Evolutionary conservation across 37 sponge, comb jelly and placozoan species (phyloP).

Genomic region (Ianthella basta): DNA sequence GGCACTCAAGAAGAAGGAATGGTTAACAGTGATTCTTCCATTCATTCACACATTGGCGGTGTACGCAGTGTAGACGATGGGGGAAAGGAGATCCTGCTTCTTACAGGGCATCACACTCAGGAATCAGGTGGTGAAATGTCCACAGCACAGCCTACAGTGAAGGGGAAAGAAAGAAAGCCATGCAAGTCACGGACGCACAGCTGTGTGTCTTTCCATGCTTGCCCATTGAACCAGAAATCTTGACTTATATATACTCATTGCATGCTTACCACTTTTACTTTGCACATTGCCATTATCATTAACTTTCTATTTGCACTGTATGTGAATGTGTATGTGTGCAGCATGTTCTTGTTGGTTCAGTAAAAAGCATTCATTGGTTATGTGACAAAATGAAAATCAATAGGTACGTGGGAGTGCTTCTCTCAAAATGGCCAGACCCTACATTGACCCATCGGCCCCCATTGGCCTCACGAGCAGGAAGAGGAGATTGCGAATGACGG

Average conservation of each 20-base stretch:
- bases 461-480: no score
- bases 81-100: not conserved
- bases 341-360: no score
- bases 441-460: no score
- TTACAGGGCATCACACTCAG: not conserved
- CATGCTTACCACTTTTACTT: no score
- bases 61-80: not conserved
- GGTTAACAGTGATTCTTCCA: not conserved
- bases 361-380: no score
- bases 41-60: not conserved
- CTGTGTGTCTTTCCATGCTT: not conserved
- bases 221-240: constrained; percentile 24
- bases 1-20: not conserved
- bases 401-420: no score
- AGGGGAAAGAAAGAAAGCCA: not conserved
- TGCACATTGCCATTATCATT: no score
- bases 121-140: not conserved
- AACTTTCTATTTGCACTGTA: no score
- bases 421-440: no score
- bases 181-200: constrained; percentile 30
- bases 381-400: no score
- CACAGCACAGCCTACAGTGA: not conserved
- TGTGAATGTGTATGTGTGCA: no score
- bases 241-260: no score
- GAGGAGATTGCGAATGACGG: not conserved